Conservation (phyloP, 92 coral and sea anemone genomes). For the Epizoanthus stellaris region DNA sequence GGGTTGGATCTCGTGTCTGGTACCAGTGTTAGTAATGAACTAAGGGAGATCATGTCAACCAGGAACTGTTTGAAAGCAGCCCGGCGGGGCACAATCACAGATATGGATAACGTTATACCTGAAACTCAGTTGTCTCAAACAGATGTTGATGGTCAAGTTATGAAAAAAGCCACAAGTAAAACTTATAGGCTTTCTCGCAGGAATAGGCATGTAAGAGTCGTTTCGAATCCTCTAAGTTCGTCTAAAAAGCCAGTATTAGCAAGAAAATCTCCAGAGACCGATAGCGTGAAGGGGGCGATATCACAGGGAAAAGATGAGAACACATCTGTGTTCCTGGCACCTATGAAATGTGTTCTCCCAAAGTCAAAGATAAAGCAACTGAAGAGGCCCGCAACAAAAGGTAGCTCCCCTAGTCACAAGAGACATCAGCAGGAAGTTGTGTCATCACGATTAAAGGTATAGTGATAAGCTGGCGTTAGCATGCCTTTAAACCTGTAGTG, state of each 20-base stretch:
- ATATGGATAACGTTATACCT: neutral
- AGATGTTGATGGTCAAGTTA: constrained; percentile 25
- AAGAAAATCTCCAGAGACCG: constrained; percentile 26
- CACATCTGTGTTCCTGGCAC: constrained; percentile 43
- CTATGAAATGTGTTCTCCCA: constrained; percentile 65
- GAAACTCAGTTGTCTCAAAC: neutral
- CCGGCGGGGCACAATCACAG: neutral
- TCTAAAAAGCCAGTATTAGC: constrained; percentile 8
- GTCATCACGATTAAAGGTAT: constrained; percentile 8
- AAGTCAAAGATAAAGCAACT: constrained; percentile 64
- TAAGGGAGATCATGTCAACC: neutral
- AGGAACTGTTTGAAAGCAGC: neutral
- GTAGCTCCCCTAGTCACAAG: constrained; percentile 71
- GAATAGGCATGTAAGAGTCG: constrained; percentile 15
- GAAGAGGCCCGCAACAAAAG: constrained; percentile 80
- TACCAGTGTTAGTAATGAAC: neutral
- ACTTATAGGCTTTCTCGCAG: constrained; percentile 48
- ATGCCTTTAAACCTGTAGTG: neutral
- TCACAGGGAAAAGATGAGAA: neutral
- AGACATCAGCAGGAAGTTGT: constrained; percentile 57
- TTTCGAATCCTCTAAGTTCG: constrained; percentile 54
- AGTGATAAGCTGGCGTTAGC: neutral
- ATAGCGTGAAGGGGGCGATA: neutral
- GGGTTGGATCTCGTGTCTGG: neutral
- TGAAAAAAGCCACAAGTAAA: constrained; percentile 34